phyloP scores from a whole-genome alignment of 2,113 vertebrate genomes.

The Origma solitaria region DNA sequence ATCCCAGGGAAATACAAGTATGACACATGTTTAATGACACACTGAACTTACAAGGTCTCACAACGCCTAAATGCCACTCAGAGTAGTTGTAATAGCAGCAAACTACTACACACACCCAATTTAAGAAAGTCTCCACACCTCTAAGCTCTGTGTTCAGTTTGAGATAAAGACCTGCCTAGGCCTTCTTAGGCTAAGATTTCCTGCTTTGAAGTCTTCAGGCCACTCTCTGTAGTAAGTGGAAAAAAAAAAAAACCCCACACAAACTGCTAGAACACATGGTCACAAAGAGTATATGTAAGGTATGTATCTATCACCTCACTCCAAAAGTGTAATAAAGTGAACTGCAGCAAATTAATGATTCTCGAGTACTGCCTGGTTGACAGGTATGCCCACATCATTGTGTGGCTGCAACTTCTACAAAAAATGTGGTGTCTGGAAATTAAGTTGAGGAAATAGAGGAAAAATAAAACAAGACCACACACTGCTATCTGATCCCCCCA shows the following conservation, averaged over 20 bases:
- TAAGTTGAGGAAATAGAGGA: not conserved
- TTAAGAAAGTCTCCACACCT: not conserved
- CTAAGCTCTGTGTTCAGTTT: not conserved
- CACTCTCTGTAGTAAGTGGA: not conserved
- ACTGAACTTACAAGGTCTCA: not conserved
- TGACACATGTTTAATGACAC: not conserved
- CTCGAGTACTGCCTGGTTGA: not conserved
- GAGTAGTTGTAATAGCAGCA: not conserved
- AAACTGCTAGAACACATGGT: accelerated
- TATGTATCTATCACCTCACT: not conserved
- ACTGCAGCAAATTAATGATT: not conserved
- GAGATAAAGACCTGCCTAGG: not conserved
- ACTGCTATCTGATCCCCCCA: not conserved
- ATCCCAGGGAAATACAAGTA: not conserved
- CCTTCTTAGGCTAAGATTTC: not conserved
- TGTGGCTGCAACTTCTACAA: not conserved
- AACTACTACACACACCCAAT: not conserved
- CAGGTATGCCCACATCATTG: not conserved
- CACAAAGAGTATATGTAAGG: not conserved
- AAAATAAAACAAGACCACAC: not conserved
- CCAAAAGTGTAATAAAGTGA: not conserved
- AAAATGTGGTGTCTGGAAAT: not conserved
- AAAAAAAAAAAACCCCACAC: not conserved
- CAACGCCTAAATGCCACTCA: not conserved
- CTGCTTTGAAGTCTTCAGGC: not conserved